Conservation (phyloP, 2,888 invertebrate genomes). For the Tenthredo scrophulariae region DNA sequence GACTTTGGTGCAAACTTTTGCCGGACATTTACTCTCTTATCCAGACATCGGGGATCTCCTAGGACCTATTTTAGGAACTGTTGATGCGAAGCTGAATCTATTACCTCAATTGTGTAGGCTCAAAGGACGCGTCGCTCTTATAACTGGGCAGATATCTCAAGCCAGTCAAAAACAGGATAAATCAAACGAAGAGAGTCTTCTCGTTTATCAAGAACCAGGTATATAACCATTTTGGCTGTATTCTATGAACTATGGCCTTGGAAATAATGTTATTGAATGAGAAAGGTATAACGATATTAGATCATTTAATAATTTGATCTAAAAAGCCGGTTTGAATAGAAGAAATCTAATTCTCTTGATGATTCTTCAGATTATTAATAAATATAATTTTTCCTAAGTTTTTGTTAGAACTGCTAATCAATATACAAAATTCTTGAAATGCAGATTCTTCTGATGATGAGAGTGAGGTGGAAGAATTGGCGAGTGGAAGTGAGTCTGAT, state of each 20-base stretch:
- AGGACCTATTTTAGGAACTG: constrained; percentile 80
- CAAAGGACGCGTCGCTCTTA: constrained; percentile 82
- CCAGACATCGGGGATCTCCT: constrained; percentile 81
- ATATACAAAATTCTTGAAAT: neutral
- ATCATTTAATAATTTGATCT: neutral
- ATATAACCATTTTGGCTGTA: constrained; percentile 48
- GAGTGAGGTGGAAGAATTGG: constrained; percentile 69
- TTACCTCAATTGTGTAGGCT: constrained; percentile 81
- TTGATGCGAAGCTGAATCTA: constrained; percentile 80
- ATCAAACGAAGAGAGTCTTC: constrained; percentile 76
- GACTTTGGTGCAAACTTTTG: constrained; percentile 81
- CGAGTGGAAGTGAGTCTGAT: constrained; percentile 73
- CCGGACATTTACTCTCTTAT: constrained; percentile 83
- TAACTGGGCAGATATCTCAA: constrained; percentile 80
- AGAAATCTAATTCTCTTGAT: neutral
- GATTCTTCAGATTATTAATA: neutral
- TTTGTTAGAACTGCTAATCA: neutral
- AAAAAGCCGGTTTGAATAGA: neutral
- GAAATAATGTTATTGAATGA: neutral
- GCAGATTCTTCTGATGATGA: constrained; percentile 75
- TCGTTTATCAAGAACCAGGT: constrained; percentile 82
- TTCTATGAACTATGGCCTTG: neutral
- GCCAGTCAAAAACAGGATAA: constrained; percentile 77
- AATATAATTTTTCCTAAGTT: neutral
- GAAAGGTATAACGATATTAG: neutral